Percentiles rank a stretch among this genome's conserved stretches.
Evolutionary conservation across 2,888 invertebrate species (phyloP).

Genomic region (Malthinus flaveolus): DNA sequence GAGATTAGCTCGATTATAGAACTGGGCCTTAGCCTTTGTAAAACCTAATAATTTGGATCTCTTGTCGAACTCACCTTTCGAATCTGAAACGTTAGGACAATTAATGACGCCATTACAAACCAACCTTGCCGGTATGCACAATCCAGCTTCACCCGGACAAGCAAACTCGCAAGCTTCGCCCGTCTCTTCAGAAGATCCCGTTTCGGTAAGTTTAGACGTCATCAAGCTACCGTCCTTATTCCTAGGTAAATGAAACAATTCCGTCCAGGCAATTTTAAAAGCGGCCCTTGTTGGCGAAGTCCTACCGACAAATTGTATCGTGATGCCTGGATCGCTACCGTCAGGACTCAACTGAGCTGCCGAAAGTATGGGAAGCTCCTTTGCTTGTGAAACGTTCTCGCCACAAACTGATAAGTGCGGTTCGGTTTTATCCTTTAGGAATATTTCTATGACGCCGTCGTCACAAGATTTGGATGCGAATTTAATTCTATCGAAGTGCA

Average conservation of each 20-base stretch:
- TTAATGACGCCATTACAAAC: slow-evolving; percentile 88
- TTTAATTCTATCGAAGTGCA: slow-evolving; percentile 84
- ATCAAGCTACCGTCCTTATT: slow-evolving; percentile 80
- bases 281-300: slow-evolving; percentile 80
- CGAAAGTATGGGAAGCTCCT: slow-evolving; percentile 78
- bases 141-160: slow-evolving; percentile 81
- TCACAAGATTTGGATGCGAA: slow-evolving; percentile 85
- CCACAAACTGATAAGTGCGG: slow-evolving; percentile 84
- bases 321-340: slow-evolving; percentile 60
- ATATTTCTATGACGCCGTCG: slow-evolving; percentile 84
- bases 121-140: slow-evolving; percentile 81
- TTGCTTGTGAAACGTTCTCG: slow-evolving; percentile 79
- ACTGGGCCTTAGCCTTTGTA: no score
- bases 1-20: no score
- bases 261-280: slow-evolving; percentile 90
- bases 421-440: slow-evolving; percentile 60
- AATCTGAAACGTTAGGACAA: slow-evolving; percentile 73
- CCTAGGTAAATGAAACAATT: slow-evolving; percentile 81
- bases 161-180: slow-evolving; percentile 78
- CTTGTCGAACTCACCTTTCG: slow-evolving; percentile 48
- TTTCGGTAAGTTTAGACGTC: slow-evolving; percentile 75
- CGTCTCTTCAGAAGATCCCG: slow-evolving; percentile 50
- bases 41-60: no score
- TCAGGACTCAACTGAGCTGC: slow-evolving; percentile 75
- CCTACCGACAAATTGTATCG: slow-evolving; percentile 68